Evolutionary conservation across 2,797 vertebrate genomes (phyloP), one percentile per base, ranked within the genome.

Genomic region (Liasis olivaceus): DNA sequence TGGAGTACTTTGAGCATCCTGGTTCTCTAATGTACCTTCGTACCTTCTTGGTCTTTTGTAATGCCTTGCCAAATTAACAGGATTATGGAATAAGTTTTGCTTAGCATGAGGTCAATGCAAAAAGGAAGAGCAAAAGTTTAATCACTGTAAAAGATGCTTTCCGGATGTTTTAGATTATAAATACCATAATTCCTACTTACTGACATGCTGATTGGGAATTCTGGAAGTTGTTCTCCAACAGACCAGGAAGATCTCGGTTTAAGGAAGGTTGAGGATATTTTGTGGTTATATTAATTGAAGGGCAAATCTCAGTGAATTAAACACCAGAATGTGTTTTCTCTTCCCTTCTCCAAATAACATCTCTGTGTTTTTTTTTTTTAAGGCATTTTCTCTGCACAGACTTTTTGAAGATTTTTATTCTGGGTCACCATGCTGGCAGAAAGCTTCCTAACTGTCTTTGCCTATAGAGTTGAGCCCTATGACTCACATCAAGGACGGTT

Each of bases 361-460:
- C n/a, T 59, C 22, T 89, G 94, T 85, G 89, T 5, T 92, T 62
- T 3, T 42, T 93, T 93, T 84, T 5, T 91, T 85, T 3, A 88
- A 96, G 97, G 94, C 59, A 88, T 66, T 77, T 89, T 63, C 89
- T 95, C 77, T n/a, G 47, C 15, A 81, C 59, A 94, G 92, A 17
- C 94, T 89, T 94, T 92, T 36, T 84, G 87, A 89, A 9, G 89
- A 54, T 7, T 94, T 36, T 66, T 89, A 77, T 24, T 90, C 31
- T 63, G 95, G 92, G 91, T 77, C 87, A 2, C 92, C 93, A 98
- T 98, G 98, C 95, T 98, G 96, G 97, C 97, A 88, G 98, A 98
- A 97, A 97, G 97, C 85, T 97, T 98, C 94, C 86, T 98, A 90
- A 94, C 86, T 3, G 91, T 95, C 17, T 77, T 98, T 24, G 14